These are phyloP conservation scores for Fukomys damarensis DNA, from an alignment of 2,113 vertebrate species.

Conservation along the genomic window DNA sequence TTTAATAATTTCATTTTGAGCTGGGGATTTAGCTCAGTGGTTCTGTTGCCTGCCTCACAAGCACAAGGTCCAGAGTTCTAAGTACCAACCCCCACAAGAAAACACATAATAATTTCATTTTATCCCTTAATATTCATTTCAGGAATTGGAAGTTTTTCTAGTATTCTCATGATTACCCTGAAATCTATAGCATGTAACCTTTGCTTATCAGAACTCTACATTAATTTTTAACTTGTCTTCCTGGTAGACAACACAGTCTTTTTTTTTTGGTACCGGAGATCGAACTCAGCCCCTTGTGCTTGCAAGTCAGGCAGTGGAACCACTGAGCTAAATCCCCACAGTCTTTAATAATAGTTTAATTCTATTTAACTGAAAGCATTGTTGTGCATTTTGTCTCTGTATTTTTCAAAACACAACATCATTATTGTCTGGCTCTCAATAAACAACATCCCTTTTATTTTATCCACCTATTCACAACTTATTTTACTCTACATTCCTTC, in stretches of 20 bases:
- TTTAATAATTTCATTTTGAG: constrained; percentile 37
- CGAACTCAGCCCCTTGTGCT: too few relatives aligned
- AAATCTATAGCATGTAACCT: neutral
- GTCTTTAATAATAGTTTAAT: neutral
- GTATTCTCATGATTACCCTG: neutral
- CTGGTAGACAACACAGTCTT: neutral
- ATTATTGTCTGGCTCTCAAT: neutral
- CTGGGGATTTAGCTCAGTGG: too few relatives aligned
- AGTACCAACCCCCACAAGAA: too few relatives aligned
- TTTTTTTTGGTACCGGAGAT: too few relatives aligned
- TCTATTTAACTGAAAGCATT: neutral
- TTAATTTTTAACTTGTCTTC: neutral
- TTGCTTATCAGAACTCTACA: neutral
- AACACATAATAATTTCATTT: constrained; percentile 36
- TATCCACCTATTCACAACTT: neutral
- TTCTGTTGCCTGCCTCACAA: too few relatives aligned
- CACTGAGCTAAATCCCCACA: too few relatives aligned
- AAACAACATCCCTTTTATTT: neutral
- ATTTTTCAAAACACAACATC: neutral
- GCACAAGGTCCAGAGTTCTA: too few relatives aligned
- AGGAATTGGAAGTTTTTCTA: neutral
- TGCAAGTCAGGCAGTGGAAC: too few relatives aligned
- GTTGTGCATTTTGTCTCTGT: neutral
- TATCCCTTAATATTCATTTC: neutral
- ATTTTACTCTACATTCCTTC: neutral